Evolutionary conservation across 2,113 vertebrate genomes (phyloP), one percentile per base, ranked within the genome.

Genomic region (Gnathonemus longibarbis): DNA sequence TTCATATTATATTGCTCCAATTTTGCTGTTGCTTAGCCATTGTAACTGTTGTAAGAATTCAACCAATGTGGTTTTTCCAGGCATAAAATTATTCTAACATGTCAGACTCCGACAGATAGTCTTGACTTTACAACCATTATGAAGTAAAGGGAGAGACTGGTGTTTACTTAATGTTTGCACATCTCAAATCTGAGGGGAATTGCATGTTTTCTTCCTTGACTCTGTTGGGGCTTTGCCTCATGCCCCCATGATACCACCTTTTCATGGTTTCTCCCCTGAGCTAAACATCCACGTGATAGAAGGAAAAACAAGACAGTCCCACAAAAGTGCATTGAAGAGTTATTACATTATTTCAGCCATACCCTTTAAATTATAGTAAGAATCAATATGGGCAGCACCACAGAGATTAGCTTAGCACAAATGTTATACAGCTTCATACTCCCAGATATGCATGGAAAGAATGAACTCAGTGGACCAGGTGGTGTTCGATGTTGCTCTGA

Each of bases 251-350:
- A 92, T 89, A 87, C 17, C 83, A 87, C 91, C 49, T 88, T 92
- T 62, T 85, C 35, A 31, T 10, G 39, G 8, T 45, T 85, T 11
- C 21, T 46, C 89, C 89, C 89, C 39, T 19, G 50, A 48, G 80
- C 8, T 4, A 39, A 58, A 39, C 35, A 84, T 53, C 46, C 21
- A 88, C 31, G 50, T 77, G 83, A 89, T 52, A 91, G 84, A 70
- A 93, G 92, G 93, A 66, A 93, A 92, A 94, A 94, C 93, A 91
- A 93, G 46, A 48, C 19, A 2, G 89, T 88, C 53, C n/a, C 0
- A 83, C 3, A 39, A 89, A 24, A 7, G 19, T 83, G 5, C 15
- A 83, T 42, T 83, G 77, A 83, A 39, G 5, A 45, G 77, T 45
- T 39, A 45, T 45, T 83, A 19, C 62, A 31, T 70, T 31, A 24